Conservation (phyloP, 1,140 invertebrate genomes). For the Aphelinus atriplicis region DNA sequence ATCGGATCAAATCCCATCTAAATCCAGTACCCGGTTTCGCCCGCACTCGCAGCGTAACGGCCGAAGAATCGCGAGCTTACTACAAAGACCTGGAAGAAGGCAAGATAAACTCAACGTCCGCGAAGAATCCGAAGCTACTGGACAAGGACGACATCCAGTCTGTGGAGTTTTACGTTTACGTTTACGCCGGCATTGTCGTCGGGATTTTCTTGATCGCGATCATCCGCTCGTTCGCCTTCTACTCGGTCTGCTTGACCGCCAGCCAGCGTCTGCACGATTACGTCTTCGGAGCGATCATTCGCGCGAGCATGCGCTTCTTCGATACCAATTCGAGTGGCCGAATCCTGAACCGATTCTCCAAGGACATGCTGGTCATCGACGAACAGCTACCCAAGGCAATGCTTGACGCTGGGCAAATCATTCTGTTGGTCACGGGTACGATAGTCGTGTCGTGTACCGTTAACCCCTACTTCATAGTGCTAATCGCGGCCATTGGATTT, state of each 20-base stretch:
- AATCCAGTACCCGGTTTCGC: no score
- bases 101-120: background rate
- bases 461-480: constrained; percentile 77
- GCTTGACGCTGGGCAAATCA: constrained; percentile 80
- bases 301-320: constrained; percentile 77
- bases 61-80: constrained; percentile 44
- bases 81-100: constrained; percentile 10
- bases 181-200: constrained; percentile 65
- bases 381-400: constrained; percentile 82
- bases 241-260: constrained; percentile 71
- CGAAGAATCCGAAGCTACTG: constrained; percentile 56
- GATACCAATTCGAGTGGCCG: constrained; percentile 79
- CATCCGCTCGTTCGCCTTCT: constrained; percentile 69
- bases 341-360: constrained; percentile 80
- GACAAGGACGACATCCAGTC: constrained; percentile 34
- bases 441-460: constrained; percentile 76
- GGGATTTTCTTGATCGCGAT: constrained; percentile 64
- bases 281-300: constrained; percentile 72
- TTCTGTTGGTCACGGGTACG: constrained; percentile 71
- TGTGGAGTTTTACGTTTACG: constrained; percentile 60
- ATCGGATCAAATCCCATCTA: no score
- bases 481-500: constrained; percentile 73
- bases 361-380: constrained; percentile 84
- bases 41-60: constrained; percentile 44
- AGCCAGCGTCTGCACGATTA: constrained; percentile 75